A percentile compares a stretch with the other conserved stretches of the same genome.
These are phyloP conservation scores for Lasaia peninsularis DNA, from an alignment of 1,140 invertebrate genomes.

Conservation along the genomic window DNA sequence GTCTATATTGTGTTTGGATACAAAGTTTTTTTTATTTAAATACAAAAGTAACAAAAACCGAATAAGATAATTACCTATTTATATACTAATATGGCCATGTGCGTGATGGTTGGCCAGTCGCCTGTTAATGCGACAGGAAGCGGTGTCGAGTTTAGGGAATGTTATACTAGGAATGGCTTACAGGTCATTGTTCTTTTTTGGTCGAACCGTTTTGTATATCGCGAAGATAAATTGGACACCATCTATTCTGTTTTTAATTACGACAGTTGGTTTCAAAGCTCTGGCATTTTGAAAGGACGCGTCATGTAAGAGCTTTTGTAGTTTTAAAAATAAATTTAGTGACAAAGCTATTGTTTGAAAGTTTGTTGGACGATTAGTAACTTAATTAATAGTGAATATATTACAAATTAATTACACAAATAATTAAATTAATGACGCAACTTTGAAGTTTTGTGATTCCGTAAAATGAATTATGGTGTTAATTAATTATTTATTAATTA, in stretches of 20 bases:
- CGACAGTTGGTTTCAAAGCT: not conserved
- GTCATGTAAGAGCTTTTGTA: not conserved
- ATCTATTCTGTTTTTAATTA: not conserved
- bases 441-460: too few species aligned
- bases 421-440: too few species aligned
- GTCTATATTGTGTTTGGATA: too few species aligned
- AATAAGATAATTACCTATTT: slow-evolving; percentile 3
- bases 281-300: not conserved
- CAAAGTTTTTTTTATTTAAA: not conserved
- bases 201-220: slow-evolving; percentile 44
- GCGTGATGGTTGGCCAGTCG: slow-evolving; percentile 36
- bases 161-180: slow-evolving; percentile 55
- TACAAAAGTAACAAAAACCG: not conserved
- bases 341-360: too few species aligned
- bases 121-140: slow-evolving; percentile 55
- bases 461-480: too few species aligned
- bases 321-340: too few species aligned
- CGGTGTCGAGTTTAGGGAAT: slow-evolving; percentile 68
- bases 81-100: slow-evolving; percentile 25
- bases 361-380: too few species aligned
- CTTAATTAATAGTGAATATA: too few species aligned
- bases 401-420: too few species aligned
- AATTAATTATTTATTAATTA: too few species aligned
- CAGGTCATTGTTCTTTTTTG: slow-evolving; percentile 69
- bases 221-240: slow-evolving; percentile 41